These are phyloP conservation scores for Mechanitis messenoides DNA, from an alignment of 2,888 invertebrate genomes.

Conservation along the genomic window DNA sequence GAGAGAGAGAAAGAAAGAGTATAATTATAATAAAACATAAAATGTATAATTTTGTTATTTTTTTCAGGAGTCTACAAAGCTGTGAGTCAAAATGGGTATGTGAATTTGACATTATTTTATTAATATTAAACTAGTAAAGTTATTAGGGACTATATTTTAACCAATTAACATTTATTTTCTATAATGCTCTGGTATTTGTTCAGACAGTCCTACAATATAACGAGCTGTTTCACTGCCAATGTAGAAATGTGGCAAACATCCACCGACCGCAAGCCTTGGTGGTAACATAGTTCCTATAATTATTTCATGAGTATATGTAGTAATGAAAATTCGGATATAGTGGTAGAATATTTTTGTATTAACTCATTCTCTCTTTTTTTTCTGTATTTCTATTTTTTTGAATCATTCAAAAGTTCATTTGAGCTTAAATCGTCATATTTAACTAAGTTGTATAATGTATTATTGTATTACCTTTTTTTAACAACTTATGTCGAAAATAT, in stretches of 20 bases:
- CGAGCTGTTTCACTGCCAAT: constrained; percentile 58
- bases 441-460: too few species aligned
- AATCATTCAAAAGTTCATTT: too few species aligned
- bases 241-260: constrained; percentile 54
- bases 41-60: constrained; percentile 11
- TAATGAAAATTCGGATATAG: too few species aligned
- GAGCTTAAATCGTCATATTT: too few species aligned
- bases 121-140: background rate
- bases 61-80: constrained; percentile 59
- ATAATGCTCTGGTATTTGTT: constrained; percentile 22
- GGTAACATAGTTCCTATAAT: constrained; percentile 46
- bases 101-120: constrained; percentile 11
- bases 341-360: too few species aligned
- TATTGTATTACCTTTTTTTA: too few species aligned
- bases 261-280: constrained; percentile 53
- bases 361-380: too few species aligned
- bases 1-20: too few species aligned
- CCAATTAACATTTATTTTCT: background rate
- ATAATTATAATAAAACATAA: too few species aligned
- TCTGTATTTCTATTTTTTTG: too few species aligned
- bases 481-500: too few species aligned
- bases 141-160: too few species aligned
- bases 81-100: constrained; percentile 55
- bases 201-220: constrained; percentile 54
- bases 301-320: constrained; percentile 11